Base-by-base conservation (phyloP, 2,888 invertebrate genomes). In the Metellina segmentata region DNA sequence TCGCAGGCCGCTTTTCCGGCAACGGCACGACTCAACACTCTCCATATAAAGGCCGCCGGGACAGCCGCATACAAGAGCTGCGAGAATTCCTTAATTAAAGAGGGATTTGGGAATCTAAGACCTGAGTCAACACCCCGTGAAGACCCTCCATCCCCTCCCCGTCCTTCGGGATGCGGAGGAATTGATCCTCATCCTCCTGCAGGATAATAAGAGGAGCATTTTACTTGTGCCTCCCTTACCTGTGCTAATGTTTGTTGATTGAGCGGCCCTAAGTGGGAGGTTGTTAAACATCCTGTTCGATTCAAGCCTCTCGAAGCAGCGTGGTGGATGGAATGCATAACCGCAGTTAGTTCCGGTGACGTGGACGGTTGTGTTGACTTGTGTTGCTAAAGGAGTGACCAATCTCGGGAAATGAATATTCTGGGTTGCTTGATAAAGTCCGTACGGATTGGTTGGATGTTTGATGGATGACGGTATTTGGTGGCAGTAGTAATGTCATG, bases 21-120 rank as follows among this genome's bases (percentile, higher is more conserved):
- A 69, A 13, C 11, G 16, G 11, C 11, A n/a, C 79, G 34, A 20
- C 83, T 83, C 52, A 74, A 49, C 70, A 71, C 69, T 11, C 82
- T 51, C 34, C 53, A 70, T 6, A n/a, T 34, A n/a, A 77, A 49
- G 48, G n/a, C 83, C 83, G 52, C 48, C 16, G 83, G 51, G 83
- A 48, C 75, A 49, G 71, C 16, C 75, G 77, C 77, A 85, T 52
- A 86, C 83, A 83, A 69, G 61, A n/a, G 53, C 53, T 52, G 71
- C 49, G 79, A 69, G 90, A 85, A 83, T 85, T 85, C 90, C 75
- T 90, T 85, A 90, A 90, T 90, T 90, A 90, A 90, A 85, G 85
- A 79, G 90, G 90, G 90, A 85, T 90, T 90, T 85, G 90, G 85
- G 85, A 90, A 85, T 85, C 83, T 34, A 85, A 79, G 75, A 72